Percentiles rank a stretch among this genome's conserved stretches.
Evolutionary conservation across 2,797 vertebrate species (phyloP).

Genomic region (Lutjanus argentimaculatus): DNA sequence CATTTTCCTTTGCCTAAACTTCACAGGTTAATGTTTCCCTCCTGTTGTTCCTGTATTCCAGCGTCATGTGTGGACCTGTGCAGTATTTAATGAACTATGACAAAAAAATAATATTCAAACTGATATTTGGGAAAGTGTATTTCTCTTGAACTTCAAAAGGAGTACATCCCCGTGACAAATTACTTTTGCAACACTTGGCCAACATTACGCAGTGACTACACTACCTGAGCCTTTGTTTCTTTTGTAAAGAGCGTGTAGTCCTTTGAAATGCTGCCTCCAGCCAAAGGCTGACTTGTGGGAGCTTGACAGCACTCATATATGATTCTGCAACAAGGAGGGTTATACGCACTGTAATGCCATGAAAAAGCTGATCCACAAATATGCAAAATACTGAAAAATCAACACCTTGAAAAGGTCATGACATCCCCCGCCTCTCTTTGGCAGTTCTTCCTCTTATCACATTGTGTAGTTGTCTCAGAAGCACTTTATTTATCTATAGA

Average conservation of each 20-base stretch:
- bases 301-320: background rate
- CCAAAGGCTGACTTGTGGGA: background rate
- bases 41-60: background rate
- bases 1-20: background rate
- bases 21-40: background rate
- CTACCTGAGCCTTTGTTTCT: background rate
- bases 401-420: background rate
- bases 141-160: constrained; percentile 24
- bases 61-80: background rate
- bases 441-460: background rate
- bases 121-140: background rate
- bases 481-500: too few species aligned
- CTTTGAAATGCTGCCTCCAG: background rate
- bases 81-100: background rate
- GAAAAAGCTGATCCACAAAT: background rate
- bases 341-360: background rate
- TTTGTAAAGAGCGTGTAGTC: too few species aligned
- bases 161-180: constrained; percentile 7
- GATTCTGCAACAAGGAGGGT: background rate
- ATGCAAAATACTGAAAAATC: constrained; percentile 5
- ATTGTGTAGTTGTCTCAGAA: background rate
- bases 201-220: background rate
- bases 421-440: background rate
- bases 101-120: background rate
- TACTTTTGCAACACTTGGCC: background rate